Conservation (phyloP, 2,113 vertebrate species). For the Sapajus apella region DNA sequence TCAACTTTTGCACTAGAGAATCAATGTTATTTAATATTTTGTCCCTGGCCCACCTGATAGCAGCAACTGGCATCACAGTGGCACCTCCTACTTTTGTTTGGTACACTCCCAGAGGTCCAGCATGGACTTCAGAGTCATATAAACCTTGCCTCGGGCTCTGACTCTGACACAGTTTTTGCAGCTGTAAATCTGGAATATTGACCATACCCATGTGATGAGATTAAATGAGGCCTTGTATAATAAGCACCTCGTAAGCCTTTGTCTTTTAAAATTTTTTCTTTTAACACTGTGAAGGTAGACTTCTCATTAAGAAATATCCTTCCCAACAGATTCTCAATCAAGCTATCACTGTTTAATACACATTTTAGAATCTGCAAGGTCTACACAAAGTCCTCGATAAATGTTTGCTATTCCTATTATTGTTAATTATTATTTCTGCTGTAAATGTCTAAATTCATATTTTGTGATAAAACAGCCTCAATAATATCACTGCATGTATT, state of each 20-base stretch:
- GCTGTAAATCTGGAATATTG: neutral
- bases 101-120: neutral
- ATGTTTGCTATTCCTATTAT: neutral
- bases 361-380: neutral
- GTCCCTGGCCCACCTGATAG: neutral
- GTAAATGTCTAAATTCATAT: constrained; percentile 1
- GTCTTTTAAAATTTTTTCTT: neutral
- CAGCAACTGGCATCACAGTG: neutral
- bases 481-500: neutral
- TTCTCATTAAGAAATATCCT: neutral
- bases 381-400: neutral
- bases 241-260: neutral
- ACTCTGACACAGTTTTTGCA: neutral
- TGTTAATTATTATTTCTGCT: neutral
- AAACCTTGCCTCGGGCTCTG: neutral
- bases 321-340: constrained; percentile 3
- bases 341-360: neutral
- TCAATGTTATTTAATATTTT: neutral
- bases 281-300: neutral
- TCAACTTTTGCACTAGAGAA: neutral
- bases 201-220: neutral
- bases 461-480: neutral
- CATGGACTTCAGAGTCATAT: neutral
- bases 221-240: neutral
- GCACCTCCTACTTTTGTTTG: neutral